phyloP scores from a whole-genome alignment of 2,797 vertebrate genomes.

The Rachycentron canadum region DNA sequence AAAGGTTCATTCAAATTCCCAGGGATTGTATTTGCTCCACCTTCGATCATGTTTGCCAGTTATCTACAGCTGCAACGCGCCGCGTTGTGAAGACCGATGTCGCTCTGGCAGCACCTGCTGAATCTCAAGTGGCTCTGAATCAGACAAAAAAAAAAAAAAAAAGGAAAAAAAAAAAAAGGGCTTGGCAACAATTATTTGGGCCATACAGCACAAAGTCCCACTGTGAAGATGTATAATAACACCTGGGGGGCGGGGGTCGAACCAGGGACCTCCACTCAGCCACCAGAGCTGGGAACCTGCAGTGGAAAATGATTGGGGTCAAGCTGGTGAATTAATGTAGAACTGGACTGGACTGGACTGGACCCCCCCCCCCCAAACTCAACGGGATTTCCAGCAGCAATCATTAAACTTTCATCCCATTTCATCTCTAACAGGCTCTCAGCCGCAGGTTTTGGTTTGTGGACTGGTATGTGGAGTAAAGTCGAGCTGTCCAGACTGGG shows the following conservation, averaged over 20 bases:
- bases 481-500: background rate
- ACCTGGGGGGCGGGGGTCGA: too few species aligned
- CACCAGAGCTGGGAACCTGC: too few species aligned
- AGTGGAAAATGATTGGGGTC: background rate
- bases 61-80: background rate
- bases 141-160: background rate
- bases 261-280: too few species aligned
- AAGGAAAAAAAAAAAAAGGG: background rate
- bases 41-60: background rate
- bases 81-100: background rate
- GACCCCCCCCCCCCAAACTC: too few species aligned
- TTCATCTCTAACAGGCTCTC: background rate
- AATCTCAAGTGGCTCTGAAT: background rate
- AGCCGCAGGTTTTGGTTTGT: background rate
- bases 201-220: background rate
- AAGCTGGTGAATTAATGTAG: background rate
- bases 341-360: too few species aligned
- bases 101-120: background rate
- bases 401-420: background rate
- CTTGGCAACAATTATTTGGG: background rate
- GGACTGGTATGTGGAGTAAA: background rate
- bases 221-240: too few species aligned
- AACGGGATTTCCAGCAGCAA: background rate
- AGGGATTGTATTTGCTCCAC: slow-evolving; percentile 1
- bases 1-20: too few species aligned